Conservation (phyloP, 2,113 vertebrate genomes). For the Orthochromis indermauri region DNA sequence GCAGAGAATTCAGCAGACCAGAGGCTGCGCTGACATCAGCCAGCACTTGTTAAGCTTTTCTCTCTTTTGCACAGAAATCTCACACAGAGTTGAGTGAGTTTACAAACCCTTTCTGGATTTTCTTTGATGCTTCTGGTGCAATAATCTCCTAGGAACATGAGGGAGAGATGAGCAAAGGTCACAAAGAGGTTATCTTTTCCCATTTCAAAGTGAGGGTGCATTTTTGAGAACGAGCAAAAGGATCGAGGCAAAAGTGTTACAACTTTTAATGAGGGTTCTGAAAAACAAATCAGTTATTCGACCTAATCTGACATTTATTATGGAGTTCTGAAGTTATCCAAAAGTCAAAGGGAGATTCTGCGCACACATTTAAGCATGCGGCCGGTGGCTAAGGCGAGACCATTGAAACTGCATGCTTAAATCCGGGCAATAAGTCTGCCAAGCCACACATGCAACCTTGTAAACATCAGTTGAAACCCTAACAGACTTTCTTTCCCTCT, state of each 20-base stretch:
- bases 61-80: background rate
- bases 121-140: background rate
- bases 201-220: background rate
- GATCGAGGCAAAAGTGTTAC: background rate
- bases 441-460: background rate
- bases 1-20: slow-evolving; percentile 23
- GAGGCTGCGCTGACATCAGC: slow-evolving; percentile 26
- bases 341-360: background rate
- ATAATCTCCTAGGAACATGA: background rate
- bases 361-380: background rate
- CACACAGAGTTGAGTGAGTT: background rate
- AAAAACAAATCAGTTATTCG: background rate
- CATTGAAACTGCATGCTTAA: background rate
- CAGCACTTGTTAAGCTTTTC: background rate
- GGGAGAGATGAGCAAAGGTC: background rate
- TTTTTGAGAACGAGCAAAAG: background rate
- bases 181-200: background rate
- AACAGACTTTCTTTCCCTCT: background rate
- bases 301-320: background rate
- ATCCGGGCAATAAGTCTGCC: background rate
- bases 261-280: background rate
- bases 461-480: background rate
- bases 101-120: slow-evolving; percentile 13
- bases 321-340: background rate
- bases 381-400: background rate